Percentiles rank a stretch among this genome's conserved stretches.
Conservation (phyloP, 2,888 invertebrate genomes). For the Eristalinus aeneus region DNA sequence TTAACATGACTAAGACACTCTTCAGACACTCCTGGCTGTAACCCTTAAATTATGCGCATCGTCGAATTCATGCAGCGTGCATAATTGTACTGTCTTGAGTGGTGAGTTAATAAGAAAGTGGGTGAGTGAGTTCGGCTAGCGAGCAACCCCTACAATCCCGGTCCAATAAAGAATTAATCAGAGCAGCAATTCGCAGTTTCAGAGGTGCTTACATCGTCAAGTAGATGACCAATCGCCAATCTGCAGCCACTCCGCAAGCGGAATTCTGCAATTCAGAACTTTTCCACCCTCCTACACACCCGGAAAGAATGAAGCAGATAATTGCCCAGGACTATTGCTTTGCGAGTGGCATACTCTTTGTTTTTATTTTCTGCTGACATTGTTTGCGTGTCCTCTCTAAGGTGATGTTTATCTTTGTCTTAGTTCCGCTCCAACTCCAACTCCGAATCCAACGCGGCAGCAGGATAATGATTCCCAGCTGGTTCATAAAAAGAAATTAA, state of each 20-base stretch:
- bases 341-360: constrained; percentile 37
- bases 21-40: constrained; percentile 35
- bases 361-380: constrained; percentile 69
- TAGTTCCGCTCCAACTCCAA: constrained; percentile 62
- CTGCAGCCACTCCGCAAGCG: constrained; percentile 49
- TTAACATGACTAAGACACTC: constrained; percentile 78
- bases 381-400: constrained; percentile 65
- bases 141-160: constrained; percentile 47
- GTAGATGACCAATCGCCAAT: constrained; percentile 72
- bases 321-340: constrained; percentile 59
- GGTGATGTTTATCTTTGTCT: constrained; percentile 76
- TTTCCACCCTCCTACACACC: constrained; percentile 2
- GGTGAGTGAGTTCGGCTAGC: constrained; percentile 3
- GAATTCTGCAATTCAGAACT: constrained; percentile 58
- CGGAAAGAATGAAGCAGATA: constrained; percentile 60
- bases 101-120: constrained; percentile 3
- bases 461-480: constrained; percentile 80
- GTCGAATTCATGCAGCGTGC: constrained; percentile 50
- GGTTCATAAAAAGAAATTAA: constrained; percentile 82
- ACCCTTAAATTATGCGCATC: constrained; percentile 62
- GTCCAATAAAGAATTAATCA: constrained; percentile 69
- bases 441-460: constrained; percentile 66
- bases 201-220: constrained; percentile 80
- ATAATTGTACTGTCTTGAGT: constrained; percentile 45
- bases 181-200: constrained; percentile 75